phyloP scores from a whole-genome alignment of 1,140 invertebrate genomes.

The Trichonephila clavata region DNA sequence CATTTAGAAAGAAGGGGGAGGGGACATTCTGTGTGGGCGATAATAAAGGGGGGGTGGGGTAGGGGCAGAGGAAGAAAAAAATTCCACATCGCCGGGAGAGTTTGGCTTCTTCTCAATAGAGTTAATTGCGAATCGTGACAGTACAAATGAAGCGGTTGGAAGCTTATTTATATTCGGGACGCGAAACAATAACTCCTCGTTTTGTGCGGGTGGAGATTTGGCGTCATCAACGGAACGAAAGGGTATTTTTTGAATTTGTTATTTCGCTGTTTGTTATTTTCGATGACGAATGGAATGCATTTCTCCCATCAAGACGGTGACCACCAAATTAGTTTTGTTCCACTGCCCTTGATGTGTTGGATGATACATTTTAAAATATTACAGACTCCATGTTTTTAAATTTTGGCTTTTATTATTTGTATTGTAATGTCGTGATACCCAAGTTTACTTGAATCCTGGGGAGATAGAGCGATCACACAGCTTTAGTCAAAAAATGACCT shows the following conservation, averaged over 20 bases:
- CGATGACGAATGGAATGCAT: neutral
- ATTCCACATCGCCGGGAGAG: neutral
- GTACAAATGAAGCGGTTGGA: constrained; percentile 32
- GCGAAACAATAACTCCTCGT: constrained; percentile 19
- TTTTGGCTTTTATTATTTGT: too few relatives aligned
- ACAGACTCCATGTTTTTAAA: too few relatives aligned
- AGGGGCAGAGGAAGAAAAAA: neutral
- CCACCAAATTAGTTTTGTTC: neutral
- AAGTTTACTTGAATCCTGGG: too few relatives aligned
- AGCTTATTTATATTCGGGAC: constrained; percentile 32
- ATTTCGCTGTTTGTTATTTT: neutral
- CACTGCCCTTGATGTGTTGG: too few relatives aligned
- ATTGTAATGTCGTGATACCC: too few relatives aligned
- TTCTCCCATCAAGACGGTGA: neutral
- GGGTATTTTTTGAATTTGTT: neutral
- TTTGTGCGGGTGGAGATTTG: neutral
- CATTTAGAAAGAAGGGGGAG: neutral
- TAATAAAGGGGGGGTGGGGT: neutral
- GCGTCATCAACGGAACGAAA: neutral
- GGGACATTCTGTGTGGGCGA: neutral
- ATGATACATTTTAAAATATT: too few relatives aligned
- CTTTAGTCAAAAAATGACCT: too few relatives aligned
- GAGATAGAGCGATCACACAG: too few relatives aligned
- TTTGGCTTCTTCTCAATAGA: constrained; percentile 57
- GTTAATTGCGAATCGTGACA: constrained; percentile 47